phyloP scores from a whole-genome alignment of 2,113 vertebrate genomes.

The Aptenodytes forsteri region DNA sequence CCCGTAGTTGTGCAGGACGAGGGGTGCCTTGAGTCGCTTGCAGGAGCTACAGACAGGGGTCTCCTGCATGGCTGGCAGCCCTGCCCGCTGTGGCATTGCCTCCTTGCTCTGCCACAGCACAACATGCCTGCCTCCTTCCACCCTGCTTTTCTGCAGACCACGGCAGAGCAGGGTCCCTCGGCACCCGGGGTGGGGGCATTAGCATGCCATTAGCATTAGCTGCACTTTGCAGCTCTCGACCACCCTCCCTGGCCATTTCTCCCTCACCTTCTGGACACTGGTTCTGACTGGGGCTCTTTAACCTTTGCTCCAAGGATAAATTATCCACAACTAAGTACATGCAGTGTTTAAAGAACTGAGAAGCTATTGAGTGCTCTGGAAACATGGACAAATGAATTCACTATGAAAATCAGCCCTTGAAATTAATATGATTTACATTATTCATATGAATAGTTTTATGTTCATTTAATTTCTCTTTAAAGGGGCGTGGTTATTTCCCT shows the following conservation, averaged over 20 bases:
- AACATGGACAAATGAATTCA: background rate
- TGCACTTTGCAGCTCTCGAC: background rate
- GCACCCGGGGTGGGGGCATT: background rate
- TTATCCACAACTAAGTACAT: background rate
- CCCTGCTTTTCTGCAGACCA: background rate
- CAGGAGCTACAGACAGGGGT: background rate
- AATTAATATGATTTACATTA: background rate
- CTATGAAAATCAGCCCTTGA: background rate
- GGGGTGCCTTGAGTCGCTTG: background rate
- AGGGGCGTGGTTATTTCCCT: background rate
- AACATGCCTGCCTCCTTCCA: background rate
- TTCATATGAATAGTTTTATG: background rate
- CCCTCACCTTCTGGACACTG: background rate
- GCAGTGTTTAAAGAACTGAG: background rate
- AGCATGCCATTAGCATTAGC: rapidly evolving
- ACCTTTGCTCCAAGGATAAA: background rate
- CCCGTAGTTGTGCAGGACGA: rapidly evolving
- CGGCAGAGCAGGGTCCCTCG: background rate
- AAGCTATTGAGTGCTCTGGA: background rate
- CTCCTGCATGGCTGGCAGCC: background rate
- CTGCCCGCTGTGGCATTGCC: rapidly evolving
- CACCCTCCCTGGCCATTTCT: background rate
- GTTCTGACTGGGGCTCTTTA: background rate
- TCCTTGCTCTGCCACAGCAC: background rate
- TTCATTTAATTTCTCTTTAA: background rate